phyloP scores from a whole-genome alignment of 2,797 vertebrate species.

The Okamejei kenojei region DNA sequence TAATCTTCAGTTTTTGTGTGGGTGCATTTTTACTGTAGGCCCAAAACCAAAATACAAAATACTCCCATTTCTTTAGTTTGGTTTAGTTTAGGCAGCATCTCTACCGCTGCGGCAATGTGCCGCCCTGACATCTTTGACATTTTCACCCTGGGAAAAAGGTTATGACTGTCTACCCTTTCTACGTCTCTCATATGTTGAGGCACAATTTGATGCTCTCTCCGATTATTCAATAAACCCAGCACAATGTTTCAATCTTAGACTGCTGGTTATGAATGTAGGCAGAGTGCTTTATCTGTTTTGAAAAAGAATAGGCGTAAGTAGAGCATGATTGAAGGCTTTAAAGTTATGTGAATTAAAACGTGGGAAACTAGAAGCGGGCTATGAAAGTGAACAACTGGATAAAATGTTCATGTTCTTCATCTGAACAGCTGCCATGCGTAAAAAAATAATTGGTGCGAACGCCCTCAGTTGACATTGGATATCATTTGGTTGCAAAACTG shows the following conservation, averaged over 20 bases:
- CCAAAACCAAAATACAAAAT: background rate
- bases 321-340: background rate
- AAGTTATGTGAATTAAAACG: background rate
- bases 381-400: background rate
- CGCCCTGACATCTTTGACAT: too few species aligned
- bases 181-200: too few species aligned
- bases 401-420: background rate
- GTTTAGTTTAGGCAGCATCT: too few species aligned
- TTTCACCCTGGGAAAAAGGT: too few species aligned
- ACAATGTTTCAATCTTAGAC: too few species aligned
- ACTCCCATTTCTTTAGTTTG: too few species aligned
- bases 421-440: constrained; percentile 14
- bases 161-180: too few species aligned
- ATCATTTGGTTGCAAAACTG: background rate
- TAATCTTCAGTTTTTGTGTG: background rate
- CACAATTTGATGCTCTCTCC: too few species aligned
- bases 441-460: constrained; percentile 23
- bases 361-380: background rate
- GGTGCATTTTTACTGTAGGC: background rate
- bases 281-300: background rate
- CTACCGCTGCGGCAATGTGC: too few species aligned
- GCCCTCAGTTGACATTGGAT: constrained; percentile 17
- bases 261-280: background rate
- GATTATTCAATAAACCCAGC: too few species aligned
- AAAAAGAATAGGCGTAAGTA: background rate